These are phyloP conservation scores for Myotis findleyi DNA, from an alignment of 2,797 vertebrate genomes.

Conservation along the genomic window DNA sequence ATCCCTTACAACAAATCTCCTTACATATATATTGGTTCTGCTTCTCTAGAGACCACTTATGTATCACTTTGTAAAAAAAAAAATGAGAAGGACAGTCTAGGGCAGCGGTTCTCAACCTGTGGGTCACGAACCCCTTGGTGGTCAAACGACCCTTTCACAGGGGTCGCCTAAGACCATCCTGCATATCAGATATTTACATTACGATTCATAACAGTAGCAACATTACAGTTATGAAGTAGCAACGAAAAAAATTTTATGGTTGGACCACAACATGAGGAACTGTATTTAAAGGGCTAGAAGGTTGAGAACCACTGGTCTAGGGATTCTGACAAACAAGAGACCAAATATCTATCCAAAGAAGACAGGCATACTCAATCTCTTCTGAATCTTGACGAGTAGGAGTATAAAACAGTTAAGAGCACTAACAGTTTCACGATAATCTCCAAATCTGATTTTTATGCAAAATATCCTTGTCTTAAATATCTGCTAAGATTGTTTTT, in stretches of 20 bases:
- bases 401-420: not conserved
- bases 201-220: no score
- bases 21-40: not conserved
- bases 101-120: no score
- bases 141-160: no score
- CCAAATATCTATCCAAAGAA: not conserved
- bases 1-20: not conserved
- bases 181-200: no score
- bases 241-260: no score
- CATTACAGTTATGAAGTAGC: no score
- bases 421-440: not conserved
- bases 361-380: not conserved
- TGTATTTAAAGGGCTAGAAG: no score
- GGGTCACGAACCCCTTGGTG: no score
- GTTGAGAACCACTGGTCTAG: no score
- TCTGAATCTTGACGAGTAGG: not conserved
- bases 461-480: not conserved
- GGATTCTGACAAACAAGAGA: not conserved
- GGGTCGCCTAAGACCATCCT: no score
- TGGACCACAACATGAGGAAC: no score
- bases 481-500: not conserved
- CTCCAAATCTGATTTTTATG: not conserved
- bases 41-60: not conserved
- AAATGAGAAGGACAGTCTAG: not conserved
- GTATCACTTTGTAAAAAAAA: not conserved